These are phyloP conservation scores for Megamerina dolium DNA, from an alignment of 2,888 invertebrate genomes.

Conservation along the genomic window DNA sequence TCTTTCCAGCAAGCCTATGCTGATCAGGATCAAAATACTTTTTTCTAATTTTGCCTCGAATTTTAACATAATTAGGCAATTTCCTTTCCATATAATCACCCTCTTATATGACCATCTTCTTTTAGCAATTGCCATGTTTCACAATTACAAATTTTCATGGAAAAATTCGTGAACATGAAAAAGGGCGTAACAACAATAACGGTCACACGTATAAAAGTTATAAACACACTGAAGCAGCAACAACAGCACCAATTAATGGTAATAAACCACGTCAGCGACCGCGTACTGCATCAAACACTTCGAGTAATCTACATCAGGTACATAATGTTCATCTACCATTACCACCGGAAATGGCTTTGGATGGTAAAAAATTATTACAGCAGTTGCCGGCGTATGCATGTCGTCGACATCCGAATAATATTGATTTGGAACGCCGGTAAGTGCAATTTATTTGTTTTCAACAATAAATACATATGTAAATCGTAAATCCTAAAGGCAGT, in stretches of 20 bases:
- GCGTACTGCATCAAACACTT: neutral
- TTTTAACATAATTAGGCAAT: no score
- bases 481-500: neutral
- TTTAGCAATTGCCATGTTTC: constrained; percentile 43
- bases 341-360: constrained; percentile 24
- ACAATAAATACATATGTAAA: neutral
- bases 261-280: constrained; percentile 8
- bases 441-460: constrained; percentile 4
- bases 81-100: no score
- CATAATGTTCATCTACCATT: constrained; percentile 26
- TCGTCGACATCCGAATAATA: constrained; percentile 35
- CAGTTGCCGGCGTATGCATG: constrained; percentile 25
- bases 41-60: no score
- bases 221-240: constrained; percentile 27
- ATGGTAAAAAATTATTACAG: constrained; percentile 18
- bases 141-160: constrained; percentile 36
- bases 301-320: constrained; percentile 27
- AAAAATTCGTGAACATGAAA: constrained; percentile 37
- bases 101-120: no score
- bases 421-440: constrained; percentile 35
- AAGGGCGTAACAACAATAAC: no score
- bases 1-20: no score
- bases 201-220: constrained; percentile 35
- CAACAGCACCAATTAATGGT: no score
- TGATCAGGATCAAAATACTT: no score